phyloP scores from a whole-genome alignment of 1,140 invertebrate species.

The Drosophila carrolli region DNA sequence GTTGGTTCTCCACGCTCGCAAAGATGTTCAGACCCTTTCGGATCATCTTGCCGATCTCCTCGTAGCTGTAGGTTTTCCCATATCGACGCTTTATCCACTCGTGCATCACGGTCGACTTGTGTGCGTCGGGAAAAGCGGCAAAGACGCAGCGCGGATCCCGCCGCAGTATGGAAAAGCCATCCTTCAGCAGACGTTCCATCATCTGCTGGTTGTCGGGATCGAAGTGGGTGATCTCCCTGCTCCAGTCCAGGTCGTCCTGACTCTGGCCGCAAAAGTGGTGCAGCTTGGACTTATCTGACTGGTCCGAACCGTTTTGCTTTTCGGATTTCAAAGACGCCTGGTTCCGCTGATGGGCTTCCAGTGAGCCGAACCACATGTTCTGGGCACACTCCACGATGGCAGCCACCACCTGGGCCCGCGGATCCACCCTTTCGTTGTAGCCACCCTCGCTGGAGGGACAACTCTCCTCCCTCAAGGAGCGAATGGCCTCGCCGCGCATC shows the following conservation, averaged over 20 bases:
- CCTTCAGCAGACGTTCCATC: conserved; percentile 31
- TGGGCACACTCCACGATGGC: conserved; percentile 35
- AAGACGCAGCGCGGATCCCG: conserved; percentile 41
- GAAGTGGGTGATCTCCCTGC: not conserved
- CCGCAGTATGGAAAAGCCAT: conserved; percentile 17
- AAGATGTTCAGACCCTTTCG: not conserved
- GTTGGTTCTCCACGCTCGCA: not conserved
- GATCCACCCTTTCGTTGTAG: conserved; percentile 3
- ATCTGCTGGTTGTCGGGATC: conserved; percentile 23
- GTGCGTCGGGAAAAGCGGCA: conserved; percentile 35
- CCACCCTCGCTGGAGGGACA: not conserved
- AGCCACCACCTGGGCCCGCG: conserved; percentile 20
- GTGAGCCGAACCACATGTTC: conserved; percentile 27
- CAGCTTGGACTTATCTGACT: too few species aligned
- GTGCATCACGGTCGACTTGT: conserved; percentile 17
- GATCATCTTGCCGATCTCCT: not conserved
- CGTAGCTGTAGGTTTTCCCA: conserved; percentile 22
- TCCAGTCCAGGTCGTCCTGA: not conserved
- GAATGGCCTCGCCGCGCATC: conserved; percentile 17
- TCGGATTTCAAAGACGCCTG: not conserved
- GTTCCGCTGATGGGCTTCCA: conserved; percentile 4
- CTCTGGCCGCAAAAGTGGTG: not conserved
- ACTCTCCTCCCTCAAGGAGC: conserved; percentile 1
- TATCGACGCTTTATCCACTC: conserved; percentile 49
- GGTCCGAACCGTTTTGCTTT: too few species aligned